These are phyloP conservation scores for Xanthia icteritia DNA, from an alignment of 2,888 invertebrate genomes.

Conservation along the genomic window DNA sequence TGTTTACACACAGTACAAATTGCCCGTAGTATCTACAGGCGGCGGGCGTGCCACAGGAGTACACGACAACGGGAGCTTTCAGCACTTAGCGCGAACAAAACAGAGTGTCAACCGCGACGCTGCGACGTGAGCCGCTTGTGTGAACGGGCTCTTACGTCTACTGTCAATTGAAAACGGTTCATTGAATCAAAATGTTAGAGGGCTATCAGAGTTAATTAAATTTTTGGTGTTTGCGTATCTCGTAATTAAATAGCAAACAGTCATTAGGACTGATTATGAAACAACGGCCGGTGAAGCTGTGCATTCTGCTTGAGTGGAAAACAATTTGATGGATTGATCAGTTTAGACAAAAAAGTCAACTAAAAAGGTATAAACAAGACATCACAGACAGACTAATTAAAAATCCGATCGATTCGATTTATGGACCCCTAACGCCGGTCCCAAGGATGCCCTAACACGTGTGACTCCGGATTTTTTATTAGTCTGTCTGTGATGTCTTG, in stretches of 20 bases:
- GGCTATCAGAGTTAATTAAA: conserved; percentile 41
- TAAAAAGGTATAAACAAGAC: too few species aligned
- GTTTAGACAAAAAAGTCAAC: not conserved
- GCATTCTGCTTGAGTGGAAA: conserved; percentile 1
- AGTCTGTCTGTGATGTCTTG: too few species aligned
- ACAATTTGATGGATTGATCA: not conserved
- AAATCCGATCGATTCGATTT: too few species aligned
- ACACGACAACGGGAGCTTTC: conserved; percentile 48
- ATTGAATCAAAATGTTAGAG: conserved; percentile 45
- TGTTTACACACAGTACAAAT: conserved; percentile 59
- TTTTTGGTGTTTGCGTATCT: conserved; percentile 48
- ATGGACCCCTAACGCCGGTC: too few species aligned
- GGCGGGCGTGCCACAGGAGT: conserved; percentile 48
- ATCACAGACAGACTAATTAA: too few species aligned
- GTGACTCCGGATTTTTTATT: too few species aligned
- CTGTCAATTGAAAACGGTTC: conserved; percentile 31
- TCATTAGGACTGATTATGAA: conserved; percentile 39
- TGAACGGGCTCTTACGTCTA: conserved; percentile 30
- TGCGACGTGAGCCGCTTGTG: conserved; percentile 45
- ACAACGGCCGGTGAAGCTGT: not conserved
- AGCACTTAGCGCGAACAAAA: conserved; percentile 58
- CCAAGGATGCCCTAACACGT: too few species aligned
- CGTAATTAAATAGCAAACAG: conserved; percentile 34
- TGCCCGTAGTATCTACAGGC: conserved; percentile 59
- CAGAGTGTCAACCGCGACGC: conserved; percentile 45